phyloP scores from a whole-genome alignment of 23 tunicate genomes.

The Botrylloides violaceus region DNA sequence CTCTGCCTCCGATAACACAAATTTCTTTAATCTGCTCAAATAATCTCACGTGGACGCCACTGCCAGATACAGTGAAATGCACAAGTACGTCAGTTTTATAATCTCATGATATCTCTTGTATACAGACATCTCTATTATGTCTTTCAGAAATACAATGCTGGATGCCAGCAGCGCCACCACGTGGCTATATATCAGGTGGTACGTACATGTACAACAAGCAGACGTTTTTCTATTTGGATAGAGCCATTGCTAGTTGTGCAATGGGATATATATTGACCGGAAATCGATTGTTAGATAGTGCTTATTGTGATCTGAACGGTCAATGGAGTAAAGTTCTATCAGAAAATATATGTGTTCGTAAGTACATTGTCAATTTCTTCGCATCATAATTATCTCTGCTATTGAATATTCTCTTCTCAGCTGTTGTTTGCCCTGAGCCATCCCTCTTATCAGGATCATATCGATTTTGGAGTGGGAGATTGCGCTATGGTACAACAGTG shows the following conservation, averaged over 20 bases:
- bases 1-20: neutral
- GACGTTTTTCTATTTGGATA: conserved; percentile 33
- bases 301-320: conserved; percentile 21
- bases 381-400: neutral
- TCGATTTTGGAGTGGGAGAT: neutral
- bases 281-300: neutral
- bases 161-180: conserved; percentile 29
- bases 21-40: conserved; percentile 16
- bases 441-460: neutral
- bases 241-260: conserved; percentile 33
- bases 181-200: conserved; percentile 45
- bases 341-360: conserved; percentile 28
- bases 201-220: conserved; percentile 13
- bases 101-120: neutral
- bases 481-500: neutral
- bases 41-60: conserved; percentile 36
- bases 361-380: neutral
- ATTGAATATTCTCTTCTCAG: neutral
- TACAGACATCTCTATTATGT: neutral
- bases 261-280: conserved; percentile 30
- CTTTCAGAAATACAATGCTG: conserved; percentile 52
- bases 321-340: conserved; percentile 29
- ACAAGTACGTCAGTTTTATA: conserved; percentile 12
- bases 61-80: neutral
- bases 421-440: neutral